Base-by-base conservation (phyloP, 2,797 vertebrate genomes). In the Mus spretus region DNA sequence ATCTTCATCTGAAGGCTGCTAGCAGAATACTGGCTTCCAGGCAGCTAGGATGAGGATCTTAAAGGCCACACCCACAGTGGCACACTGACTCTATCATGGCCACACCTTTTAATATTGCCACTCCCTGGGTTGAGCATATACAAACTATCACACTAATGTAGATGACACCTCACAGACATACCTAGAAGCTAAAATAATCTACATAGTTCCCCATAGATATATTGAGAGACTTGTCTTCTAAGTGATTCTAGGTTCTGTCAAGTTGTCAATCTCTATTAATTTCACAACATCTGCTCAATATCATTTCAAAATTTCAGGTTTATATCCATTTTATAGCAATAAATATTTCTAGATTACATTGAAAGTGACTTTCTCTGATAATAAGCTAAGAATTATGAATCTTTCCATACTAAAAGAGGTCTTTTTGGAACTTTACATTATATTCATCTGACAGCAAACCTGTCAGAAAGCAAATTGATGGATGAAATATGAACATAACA, bases 371-470 rank as follows among this genome's bases (percentile, higher is more conserved):
- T 97, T 57, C 77, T 87, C 6, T 70, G 72, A 92, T 95, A 93
- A 92, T 95, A 95, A 90, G 72, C 92, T 96, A 96, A 96, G 92
- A 94, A 90, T 96, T 95, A 92, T 93, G 67, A 97, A 95, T 70
- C 89, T 82, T 91, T 92, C 79, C n/a, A 61, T 96, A 83, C 89
- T 94, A 93, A 96, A 92, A 89, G 14, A 95, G 83, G 20, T 89
- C 37, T 88, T 97, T 85, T 90, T 84, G 40, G 28, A 93, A 67
- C 65, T 94, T 97, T 95, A 97, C 87, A 90, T 97, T 96, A 94
- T 4, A 95, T 40, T 81, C 72, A 91, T 26, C 50, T 95, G 94
- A 93, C 79, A 98, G 79, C 63, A 86, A 89, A 89, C 34, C 65
- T 97, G 77, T 86, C 81, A 34, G 75, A 93, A 89, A 87, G 70